Percentiles rank a stretch among this genome's conserved stretches.
Evolutionary conservation across 2,113 vertebrate genomes (phyloP).

Genomic region (Serranochromis macrocephalus): DNA sequence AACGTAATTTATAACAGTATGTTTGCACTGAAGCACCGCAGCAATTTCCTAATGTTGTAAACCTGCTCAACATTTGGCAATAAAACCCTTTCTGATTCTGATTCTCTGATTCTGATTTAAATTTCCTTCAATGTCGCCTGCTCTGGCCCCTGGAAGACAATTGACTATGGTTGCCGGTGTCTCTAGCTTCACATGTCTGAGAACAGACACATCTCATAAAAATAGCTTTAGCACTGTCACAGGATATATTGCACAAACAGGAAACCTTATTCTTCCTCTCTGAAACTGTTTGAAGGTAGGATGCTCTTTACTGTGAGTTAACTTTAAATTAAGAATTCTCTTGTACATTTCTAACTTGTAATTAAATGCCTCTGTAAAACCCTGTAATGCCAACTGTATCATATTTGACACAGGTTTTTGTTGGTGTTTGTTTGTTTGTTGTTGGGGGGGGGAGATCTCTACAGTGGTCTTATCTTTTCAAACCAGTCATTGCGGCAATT

Average conservation of each 20-base stretch:
- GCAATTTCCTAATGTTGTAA: no score
- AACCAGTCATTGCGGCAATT: background rate
- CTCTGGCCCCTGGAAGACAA: no score
- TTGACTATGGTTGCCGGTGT: no score
- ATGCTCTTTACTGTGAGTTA: background rate
- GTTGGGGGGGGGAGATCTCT: background rate
- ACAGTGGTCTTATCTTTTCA: background rate
- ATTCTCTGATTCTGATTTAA: no score
- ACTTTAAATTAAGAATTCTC: background rate
- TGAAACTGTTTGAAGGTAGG: background rate
- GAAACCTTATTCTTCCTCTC: background rate
- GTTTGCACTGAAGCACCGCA: no score
- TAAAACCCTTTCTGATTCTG: no score
- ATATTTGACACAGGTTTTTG: background rate
- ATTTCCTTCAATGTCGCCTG: no score
- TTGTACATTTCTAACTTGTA: background rate
- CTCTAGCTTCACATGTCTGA: background rate
- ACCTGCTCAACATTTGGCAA: no score
- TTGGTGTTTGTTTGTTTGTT: background rate
- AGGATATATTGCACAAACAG: background rate
- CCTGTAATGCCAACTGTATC: background rate
- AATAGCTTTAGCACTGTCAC: background rate
- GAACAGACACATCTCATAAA: background rate
- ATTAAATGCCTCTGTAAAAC: background rate
- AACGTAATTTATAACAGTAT: no score